phyloP scores from a whole-genome alignment of 2,113 vertebrate genomes.

The Cyprinodon tularosa region DNA sequence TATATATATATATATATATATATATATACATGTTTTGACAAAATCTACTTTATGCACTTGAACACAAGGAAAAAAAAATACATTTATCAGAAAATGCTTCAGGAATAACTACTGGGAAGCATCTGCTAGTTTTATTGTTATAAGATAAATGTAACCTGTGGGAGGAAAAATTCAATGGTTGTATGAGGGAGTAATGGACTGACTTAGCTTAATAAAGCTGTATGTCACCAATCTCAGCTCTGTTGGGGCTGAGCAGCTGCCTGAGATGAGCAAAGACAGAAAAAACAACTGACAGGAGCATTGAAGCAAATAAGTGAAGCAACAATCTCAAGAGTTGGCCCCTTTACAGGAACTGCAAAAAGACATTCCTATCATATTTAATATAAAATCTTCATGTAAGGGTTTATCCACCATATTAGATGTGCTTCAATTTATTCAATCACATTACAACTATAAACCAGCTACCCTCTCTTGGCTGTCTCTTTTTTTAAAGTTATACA shows the following conservation, averaged over 20 bases:
- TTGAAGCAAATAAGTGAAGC: slow-evolving; percentile 11
- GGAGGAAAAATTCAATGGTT: neutral
- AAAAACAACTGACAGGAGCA: slow-evolving; percentile 18
- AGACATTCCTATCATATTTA: neutral
- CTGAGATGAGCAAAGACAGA: neutral
- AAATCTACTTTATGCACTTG: neutral
- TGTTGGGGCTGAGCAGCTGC: slow-evolving; percentile 16
- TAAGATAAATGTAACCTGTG: neutral
- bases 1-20: no score
- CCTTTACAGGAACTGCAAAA: slow-evolving; percentile 34
- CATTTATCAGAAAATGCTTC: neutral
- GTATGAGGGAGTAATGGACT: neutral
- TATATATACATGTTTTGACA: no score
- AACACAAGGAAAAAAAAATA: neutral
- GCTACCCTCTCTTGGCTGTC: no score
- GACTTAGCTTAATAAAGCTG: neutral
- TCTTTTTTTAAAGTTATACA: neutral
- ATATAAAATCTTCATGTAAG: neutral
- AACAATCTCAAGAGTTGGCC: slow-evolving; percentile 32
- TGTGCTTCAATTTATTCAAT: neutral
- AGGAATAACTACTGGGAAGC: neutral
- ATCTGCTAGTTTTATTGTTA: neutral
- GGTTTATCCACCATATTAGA: neutral
- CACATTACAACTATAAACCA: neutral
- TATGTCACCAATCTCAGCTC: neutral